Evolutionary conservation across 2,113 vertebrate genomes (phyloP).

Genomic region (Cinclus cinclus): DNA sequence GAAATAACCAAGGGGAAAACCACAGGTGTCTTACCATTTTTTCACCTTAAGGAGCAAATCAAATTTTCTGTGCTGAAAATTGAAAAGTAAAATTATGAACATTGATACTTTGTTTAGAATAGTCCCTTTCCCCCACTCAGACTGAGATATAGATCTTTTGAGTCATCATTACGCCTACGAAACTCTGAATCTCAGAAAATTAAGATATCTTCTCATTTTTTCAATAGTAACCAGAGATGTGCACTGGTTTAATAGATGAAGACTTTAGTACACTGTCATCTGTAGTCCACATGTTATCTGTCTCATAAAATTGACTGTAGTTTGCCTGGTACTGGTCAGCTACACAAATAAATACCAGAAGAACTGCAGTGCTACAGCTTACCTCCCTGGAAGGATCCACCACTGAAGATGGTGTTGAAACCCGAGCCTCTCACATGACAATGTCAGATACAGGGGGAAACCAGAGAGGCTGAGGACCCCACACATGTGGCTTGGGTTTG

Average conservation of each 20-base stretch:
- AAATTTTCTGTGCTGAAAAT: conserved; percentile 70
- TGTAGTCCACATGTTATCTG: neutral
- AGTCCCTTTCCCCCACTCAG: neutral
- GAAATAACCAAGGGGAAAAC: neutral
- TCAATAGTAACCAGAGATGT: neutral
- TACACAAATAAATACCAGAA: neutral
- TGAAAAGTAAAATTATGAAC: neutral
- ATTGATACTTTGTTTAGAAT: neutral
- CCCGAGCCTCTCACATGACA: neutral
- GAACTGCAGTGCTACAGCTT: neutral
- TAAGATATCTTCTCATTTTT: neutral
- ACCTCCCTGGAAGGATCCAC: neutral
- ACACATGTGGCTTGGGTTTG: accelerated
- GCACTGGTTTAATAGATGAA: neutral
- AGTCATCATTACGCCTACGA: neutral
- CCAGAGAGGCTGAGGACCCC: neutral
- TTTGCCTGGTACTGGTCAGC: neutral
- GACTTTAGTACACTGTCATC: neutral
- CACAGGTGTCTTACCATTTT: conserved; percentile 67
- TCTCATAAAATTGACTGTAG: neutral
- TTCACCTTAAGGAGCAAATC: conserved; percentile 71
- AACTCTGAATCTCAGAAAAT: neutral
- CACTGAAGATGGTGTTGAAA: neutral
- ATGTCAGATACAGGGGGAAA: neutral
- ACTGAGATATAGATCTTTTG: neutral